Evolutionary conservation across 2,113 vertebrate species (phyloP).

Genomic region (Sylvilagus bachmani): DNA sequence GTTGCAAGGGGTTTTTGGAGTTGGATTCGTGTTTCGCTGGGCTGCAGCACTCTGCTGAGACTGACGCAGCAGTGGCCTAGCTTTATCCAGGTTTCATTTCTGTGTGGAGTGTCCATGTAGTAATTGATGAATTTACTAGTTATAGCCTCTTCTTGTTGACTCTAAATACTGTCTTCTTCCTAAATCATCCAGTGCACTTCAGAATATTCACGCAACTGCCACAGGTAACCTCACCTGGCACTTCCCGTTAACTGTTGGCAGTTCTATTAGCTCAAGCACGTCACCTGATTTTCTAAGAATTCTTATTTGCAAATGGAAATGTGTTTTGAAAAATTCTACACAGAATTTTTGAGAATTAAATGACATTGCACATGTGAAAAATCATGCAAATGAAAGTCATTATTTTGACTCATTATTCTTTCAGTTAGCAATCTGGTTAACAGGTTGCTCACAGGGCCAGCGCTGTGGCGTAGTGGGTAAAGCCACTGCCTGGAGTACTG

Average conservation of each 20-base stretch:
- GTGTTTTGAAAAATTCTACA: background rate
- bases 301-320: background rate
- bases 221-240: slow-evolving; percentile 8
- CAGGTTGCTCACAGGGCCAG: background rate
- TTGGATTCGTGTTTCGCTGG: background rate
- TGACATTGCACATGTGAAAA: background rate
- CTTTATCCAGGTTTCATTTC: slow-evolving; percentile 59
- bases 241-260: background rate
- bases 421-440: slow-evolving; percentile 5
- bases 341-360: slow-evolving; percentile 35
- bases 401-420: slow-evolving; percentile 47
- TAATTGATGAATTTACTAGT: background rate
- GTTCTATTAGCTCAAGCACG: background rate
- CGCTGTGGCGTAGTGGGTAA: too few species aligned
- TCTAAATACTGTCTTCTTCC: slow-evolving; percentile 74
- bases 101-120: background rate
- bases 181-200: slow-evolving; percentile 39
- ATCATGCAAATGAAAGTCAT: background rate
- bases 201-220: slow-evolving; percentile 65
- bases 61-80: too few species aligned
- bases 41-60: background rate
- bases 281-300: background rate
- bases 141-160: slow-evolving; percentile 67
- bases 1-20: background rate
- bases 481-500: too few species aligned